Base-by-base conservation (phyloP, 2,888 invertebrate genomes). In the Tenthredo amoena region DNA sequence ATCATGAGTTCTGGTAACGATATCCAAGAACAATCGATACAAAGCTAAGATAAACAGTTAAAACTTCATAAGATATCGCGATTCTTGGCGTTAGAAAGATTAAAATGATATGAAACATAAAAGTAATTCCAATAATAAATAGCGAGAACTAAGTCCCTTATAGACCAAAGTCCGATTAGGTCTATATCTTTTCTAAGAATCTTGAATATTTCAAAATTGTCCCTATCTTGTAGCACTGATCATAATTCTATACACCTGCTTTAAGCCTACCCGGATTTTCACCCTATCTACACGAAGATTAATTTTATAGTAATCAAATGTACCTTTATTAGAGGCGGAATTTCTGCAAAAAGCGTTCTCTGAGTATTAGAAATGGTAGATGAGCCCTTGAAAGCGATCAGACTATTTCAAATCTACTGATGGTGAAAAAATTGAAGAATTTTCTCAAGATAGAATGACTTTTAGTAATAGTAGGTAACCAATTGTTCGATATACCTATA, bases 61-160 rank as follows among this genome's bases (percentile, higher is more conserved):
- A 3, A 62, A 62, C 62, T 62, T 62, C 3, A 62, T 26, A 62
- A 62, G 62, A 62, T 62, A 71, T 71, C 71, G 37, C 71, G 71
- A 71, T 71, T 71, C 37, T 34, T 34, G 37, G 7, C n/a, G 71
- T 71, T 37, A 18, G n/a, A 71, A 37, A 34, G 71, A 71, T 34
- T 37, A 15, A 71, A 31, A 71, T 31, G 34, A 62, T 62, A 62
- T 62, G 26, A 62, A 62, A 62, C 26, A 62, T 62, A 26, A 26
- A 26, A 62, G 2, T 62, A 26, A 62, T n/a, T 71, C 37, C 26
- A 34, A 71, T 37, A 71, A 37, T 71, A 71, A 71, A 71, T 71
- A 37, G n/a, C n/a, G 5, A 37, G 34, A 18, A 71, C 37, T 26
- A 34, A 21, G 26, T 26, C 15, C 9, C 71, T n/a, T 71, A 26